Evolutionary conservation across 2,113 vertebrate species (phyloP).

Genomic region (Nothobranchius kuhntae): DNA sequence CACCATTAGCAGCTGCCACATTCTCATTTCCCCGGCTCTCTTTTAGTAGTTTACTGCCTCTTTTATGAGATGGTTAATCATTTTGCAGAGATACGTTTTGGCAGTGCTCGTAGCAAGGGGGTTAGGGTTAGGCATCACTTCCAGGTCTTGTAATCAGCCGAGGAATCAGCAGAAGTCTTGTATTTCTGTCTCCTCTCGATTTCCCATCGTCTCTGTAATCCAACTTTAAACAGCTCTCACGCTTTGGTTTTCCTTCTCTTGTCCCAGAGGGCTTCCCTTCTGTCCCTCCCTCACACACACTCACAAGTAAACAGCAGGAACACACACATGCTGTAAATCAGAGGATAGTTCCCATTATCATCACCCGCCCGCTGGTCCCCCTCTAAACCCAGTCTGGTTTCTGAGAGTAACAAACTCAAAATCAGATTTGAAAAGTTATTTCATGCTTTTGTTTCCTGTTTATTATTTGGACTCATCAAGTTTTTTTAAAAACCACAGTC

Average conservation of each 20-base stretch:
- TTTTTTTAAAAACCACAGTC: not conserved
- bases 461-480: not conserved
- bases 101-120: not conserved
- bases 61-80: too few species aligned
- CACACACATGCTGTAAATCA: slow-evolving; percentile 16
- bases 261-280: slow-evolving; percentile 50
- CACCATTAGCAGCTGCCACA: too few species aligned
- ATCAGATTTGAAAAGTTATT: not conserved
- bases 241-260: slow-evolving; percentile 27
- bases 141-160: not conserved
- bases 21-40: too few species aligned
- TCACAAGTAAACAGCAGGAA: slow-evolving; percentile 13
- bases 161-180: slow-evolving; percentile 11
- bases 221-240: slow-evolving; percentile 67
- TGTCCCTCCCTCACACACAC: slow-evolving; percentile 22
- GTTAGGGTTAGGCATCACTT: not conserved
- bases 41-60: too few species aligned
- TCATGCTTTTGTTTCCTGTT: not conserved
- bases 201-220: slow-evolving; percentile 54
- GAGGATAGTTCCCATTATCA: slow-evolving; percentile 39
- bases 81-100: too few species aligned
- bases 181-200: slow-evolving; percentile 39
- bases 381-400: slow-evolving; percentile 38
- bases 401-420: not conserved
- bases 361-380: slow-evolving; percentile 18